Evolutionary conservation across 2,797 vertebrate genomes (phyloP), one percentile per base, ranked within the genome.

Genomic region (Falco peregrinus): DNA sequence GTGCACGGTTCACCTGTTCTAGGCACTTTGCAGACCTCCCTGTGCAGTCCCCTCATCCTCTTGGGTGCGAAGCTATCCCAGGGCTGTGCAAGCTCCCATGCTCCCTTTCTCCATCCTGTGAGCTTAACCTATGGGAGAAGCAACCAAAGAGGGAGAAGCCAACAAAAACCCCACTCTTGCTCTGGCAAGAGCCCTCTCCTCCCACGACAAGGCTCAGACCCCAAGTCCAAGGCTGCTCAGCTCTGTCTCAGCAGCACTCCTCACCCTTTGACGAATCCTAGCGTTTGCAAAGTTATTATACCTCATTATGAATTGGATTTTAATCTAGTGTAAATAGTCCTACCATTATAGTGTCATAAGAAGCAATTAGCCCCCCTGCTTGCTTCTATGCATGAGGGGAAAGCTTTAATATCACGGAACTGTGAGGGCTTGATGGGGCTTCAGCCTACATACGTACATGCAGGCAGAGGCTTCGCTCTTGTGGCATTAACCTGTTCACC

Each of bases 281-380:
- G 97, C 95, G 56, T 92, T 84, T 93, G 94, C 56, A 19, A 97
- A 97, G 95, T 97, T 93, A 96, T 97, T 95, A 98, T 89, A 96
- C 81, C 95, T 96, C 94, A 91, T 97, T 96, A 97, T 87, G 93
- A 96, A 98, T 96, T 97, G 97, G 97, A 97, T 97, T 98, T 98
- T 98, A 98, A 98, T 98, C 97, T 98, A 91, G 95, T 97, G 97
- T 96, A 98, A 98, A 98, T 97, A 98, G 98, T 97, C 95, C 94
- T 85, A 96, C 97, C 94, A 98, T 98, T 98, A 98, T 92, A 97
- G 95, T 97, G 97, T 97, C 97, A 96, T 97, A 97, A 97, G 98
- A 97, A 97, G 97, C 97, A 97, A 97, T 98, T 97, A 98, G 96
- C 96, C 91, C 96, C 95, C 92, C 90, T 95, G 94, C 96, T 96